These are phyloP conservation scores for Bombus breviceps DNA, from an alignment of 1,140 invertebrate genomes.

Conservation along the genomic window DNA sequence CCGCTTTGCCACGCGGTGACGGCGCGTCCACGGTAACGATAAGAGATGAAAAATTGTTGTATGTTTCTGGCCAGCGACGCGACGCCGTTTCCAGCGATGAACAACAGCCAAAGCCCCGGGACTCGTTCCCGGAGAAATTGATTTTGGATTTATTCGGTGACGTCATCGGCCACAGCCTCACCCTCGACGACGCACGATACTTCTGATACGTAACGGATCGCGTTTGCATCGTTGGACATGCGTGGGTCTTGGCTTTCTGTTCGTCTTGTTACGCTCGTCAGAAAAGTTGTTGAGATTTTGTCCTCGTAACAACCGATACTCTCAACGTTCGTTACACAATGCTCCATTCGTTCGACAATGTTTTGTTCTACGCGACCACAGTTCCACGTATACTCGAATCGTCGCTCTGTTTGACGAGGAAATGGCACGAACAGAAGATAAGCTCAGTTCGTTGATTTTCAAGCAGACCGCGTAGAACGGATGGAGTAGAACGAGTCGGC, in stretches of 20 bases:
- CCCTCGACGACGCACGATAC: constrained; percentile 44
- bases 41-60: constrained; percentile 54
- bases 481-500: neutral
- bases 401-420: neutral
- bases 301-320: neutral
- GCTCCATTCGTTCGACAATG: neutral
- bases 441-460: neutral
- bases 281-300: neutral
- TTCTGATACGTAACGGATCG: constrained; percentile 27
- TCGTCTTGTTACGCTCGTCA: neutral
- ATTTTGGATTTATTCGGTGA: constrained; percentile 62
- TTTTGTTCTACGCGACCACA: neutral
- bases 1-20: neutral
- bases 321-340: neutral
- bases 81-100: constrained; percentile 17
- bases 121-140: constrained; percentile 49
- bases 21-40: constrained; percentile 17
- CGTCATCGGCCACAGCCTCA: constrained; percentile 25
- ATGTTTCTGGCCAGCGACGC: neutral
- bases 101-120: neutral
- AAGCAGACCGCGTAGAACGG: neutral
- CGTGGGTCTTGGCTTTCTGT: neutral
- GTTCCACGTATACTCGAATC: neutral
- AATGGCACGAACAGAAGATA: neutral
- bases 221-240: neutral